Evolutionary conservation across 2,113 vertebrate genomes (phyloP), one percentile per base, ranked within the genome.

Genomic region (Hypomesus transpacificus): DNA sequence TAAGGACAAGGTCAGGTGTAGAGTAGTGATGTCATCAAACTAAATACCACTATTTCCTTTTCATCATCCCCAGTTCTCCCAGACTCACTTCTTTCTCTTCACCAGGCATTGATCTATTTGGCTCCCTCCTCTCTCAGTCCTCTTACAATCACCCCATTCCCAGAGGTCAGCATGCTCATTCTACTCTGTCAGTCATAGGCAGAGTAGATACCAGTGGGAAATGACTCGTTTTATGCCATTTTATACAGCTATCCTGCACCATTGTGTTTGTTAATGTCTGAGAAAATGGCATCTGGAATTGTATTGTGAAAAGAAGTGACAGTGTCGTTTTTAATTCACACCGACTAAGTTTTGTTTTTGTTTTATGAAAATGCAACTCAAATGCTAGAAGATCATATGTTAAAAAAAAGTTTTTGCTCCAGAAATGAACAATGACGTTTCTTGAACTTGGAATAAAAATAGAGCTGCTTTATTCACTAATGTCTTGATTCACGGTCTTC

Each of bases 151-250:
- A 28, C 14, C 21, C 51, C 53, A 59, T 69, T 69, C 58, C 57
- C 51, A 59, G 39, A 26, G 68, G 68, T 59, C 20, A 46, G 20
- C n/a, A 18, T 2, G 46, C 57, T 58, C 31, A 69, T 69, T 69
- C 59, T 14, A 26, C 54, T 28, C 57, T 24, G 54, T 59, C 54
- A 39, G 18, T 46, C 28, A 63, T 39, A 18, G 61, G 31, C 26
- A 14, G 16, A 16, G 24, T 14, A 28, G 21, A 61, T 24, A 13
- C 22, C 22, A 7, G 22, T 63, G 61, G 28, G 61, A 63, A 13
- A 14, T 58, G 31, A 16, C 56, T 61, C 5, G 21, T 24, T 39
- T 63, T n/a, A 17, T 16, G n/a, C 9, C 7, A 56, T n/a, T 17
- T 18, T 56, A 16, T 18, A 18, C n/a, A 56, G 24, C 24, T 17